Evolutionary conservation across 2,113 vertebrate species (phyloP).

Genomic region (Spilogale gracilis): DNA sequence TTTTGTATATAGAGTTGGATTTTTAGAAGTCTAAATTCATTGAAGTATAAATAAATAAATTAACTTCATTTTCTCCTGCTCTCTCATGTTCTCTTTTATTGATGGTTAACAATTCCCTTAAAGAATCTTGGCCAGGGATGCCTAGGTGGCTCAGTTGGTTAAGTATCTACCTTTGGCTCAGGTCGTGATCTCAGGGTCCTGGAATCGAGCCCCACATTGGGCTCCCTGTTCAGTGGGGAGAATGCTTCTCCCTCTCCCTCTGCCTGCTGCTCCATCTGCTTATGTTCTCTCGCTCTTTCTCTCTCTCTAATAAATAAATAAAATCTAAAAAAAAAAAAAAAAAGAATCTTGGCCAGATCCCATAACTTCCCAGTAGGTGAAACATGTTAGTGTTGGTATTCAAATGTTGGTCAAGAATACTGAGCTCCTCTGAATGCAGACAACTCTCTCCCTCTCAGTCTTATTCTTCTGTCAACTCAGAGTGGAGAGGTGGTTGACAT

Average conservation of each 20-base stretch:
- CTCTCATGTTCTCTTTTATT: not conserved
- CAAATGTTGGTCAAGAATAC: not conserved
- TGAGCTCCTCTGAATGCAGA: not conserved
- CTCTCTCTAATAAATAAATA: not conserved
- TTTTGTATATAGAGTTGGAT: not conserved
- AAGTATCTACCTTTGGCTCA: not conserved
- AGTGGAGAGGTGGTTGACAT: not conserved
- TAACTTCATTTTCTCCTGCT: not conserved
- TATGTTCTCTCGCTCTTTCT: not conserved
- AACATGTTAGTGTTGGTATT: not conserved
- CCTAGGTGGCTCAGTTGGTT: not conserved
- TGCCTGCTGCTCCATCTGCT: not conserved
- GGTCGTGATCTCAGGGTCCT: not conserved
- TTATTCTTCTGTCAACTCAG: not conserved
- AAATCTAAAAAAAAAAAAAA: not conserved
- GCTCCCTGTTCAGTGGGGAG: not conserved
- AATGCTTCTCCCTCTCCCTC: not conserved
- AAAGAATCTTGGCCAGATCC: not conserved
- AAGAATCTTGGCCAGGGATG: not conserved
- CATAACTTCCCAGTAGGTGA: not conserved
- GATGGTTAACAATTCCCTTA: slow-evolving; percentile 7
- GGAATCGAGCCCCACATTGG: not conserved
- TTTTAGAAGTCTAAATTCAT: slow-evolving; percentile 18
- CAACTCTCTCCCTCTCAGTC: not conserved
- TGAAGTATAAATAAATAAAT: not conserved